Evolutionary conservation across 2,113 vertebrate species (phyloP).

Genomic region (Halcyon malimbica): DNA sequence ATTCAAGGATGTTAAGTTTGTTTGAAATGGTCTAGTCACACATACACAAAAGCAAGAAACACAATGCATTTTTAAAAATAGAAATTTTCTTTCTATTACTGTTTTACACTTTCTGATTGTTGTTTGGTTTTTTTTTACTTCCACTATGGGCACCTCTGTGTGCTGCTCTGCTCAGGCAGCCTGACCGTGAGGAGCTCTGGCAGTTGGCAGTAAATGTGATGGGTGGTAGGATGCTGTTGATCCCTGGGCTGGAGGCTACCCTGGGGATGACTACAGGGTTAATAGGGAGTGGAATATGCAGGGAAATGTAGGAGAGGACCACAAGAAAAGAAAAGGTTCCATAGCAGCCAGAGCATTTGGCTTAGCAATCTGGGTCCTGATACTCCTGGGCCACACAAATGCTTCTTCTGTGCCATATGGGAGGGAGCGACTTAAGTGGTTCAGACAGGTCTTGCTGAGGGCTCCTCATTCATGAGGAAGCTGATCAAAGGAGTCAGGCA

Average conservation of each 20-base stretch:
- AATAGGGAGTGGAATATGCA: neutral
- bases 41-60: neutral
- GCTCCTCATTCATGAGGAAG: constrained; percentile 16
- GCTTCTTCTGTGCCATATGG: neutral
- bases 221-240: neutral
- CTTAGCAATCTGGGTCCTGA: neutral
- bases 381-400: neutral
- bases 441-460: constrained; percentile 24
- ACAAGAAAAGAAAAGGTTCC: neutral
- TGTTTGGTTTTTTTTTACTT: neutral
- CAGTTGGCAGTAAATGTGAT: neutral
- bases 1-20: neutral
- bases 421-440: neutral
- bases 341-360: neutral
- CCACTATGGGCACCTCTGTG: neutral
- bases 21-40: neutral
- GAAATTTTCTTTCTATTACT: neutral
- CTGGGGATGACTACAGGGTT: neutral
- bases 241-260: neutral
- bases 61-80: neutral
- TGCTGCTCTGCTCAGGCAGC: neutral
- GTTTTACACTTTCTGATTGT: neutral
- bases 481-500: constrained; percentile 48
- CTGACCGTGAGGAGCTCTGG: neutral
- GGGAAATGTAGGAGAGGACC: neutral